phyloP scores from a whole-genome alignment of 1,140 invertebrate genomes.

The Solenopsis fugax region DNA sequence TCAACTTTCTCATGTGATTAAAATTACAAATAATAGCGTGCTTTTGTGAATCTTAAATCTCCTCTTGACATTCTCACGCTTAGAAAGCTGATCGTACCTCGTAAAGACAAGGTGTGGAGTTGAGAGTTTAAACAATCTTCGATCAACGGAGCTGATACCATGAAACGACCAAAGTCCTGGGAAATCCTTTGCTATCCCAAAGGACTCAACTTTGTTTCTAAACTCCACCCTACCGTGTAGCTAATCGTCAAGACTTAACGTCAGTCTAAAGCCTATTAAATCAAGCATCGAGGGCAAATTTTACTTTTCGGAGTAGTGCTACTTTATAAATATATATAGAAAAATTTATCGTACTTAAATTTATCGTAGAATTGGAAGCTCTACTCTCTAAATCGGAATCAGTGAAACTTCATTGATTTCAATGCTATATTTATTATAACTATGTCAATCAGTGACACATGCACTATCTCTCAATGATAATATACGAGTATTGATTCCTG shows the following conservation, averaged over 20 bases:
- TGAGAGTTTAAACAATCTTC: slow-evolving; percentile 58
- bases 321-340: neutral
- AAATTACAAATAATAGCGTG: neutral
- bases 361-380: neutral
- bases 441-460: too few relatives aligned
- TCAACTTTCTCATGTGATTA: neutral
- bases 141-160: slow-evolving; percentile 53
- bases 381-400: too few relatives aligned
- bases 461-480: too few relatives aligned
- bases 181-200: slow-evolving; percentile 66
- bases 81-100: slow-evolving; percentile 28
- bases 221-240: slow-evolving; percentile 57
- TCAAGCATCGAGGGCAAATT: neutral
- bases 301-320: neutral
- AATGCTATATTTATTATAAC: too few relatives aligned
- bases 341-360: neutral
- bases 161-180: slow-evolving; percentile 52
- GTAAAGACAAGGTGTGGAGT: slow-evolving; percentile 43
- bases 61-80: neutral
- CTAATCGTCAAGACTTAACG: slow-evolving; percentile 72
- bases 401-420: too few relatives aligned
- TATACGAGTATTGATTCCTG: too few relatives aligned
- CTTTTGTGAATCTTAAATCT: neutral
- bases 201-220: slow-evolving; percentile 64
- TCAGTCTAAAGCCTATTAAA: slow-evolving; percentile 63